phyloP scores from a whole-genome alignment of 2,113 vertebrate species.

The Pitta sordida region DNA sequence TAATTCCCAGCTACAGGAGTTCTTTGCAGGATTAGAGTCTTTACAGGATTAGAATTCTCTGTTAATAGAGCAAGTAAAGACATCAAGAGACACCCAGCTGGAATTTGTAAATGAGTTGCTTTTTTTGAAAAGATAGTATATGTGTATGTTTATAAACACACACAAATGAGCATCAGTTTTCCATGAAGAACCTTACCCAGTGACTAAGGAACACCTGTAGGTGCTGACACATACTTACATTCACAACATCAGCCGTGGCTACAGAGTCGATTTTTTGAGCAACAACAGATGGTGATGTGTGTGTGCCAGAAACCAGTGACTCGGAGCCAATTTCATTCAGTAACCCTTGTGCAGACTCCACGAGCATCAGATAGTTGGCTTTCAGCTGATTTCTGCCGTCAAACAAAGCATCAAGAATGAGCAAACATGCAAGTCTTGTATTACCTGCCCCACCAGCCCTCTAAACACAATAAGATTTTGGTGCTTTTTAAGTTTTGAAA shows the following conservation, averaged over 20 bases:
- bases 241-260: slow-evolving; percentile 80
- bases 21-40: no score
- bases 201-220: neutral
- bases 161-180: neutral
- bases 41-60: neutral
- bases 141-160: neutral
- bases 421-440: neutral
- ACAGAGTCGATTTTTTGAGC: slow-evolving; percentile 86
- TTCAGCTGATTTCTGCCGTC: slow-evolving; percentile 84
- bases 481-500: neutral
- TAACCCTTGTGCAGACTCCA: slow-evolving; percentile 84
- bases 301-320: slow-evolving; percentile 78
- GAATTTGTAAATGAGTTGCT: neutral
- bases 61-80: neutral
- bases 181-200: neutral
- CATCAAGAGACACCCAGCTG: neutral
- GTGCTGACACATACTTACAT: slow-evolving; percentile 76
- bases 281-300: slow-evolving; percentile 72
- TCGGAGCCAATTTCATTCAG: slow-evolving; percentile 86
- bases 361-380: slow-evolving; percentile 83
- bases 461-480: neutral
- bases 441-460: neutral
- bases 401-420: neutral
- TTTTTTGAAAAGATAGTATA: neutral
- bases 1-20: neutral